These are phyloP conservation scores for Pseudomyrmex sp. DNA, from an alignment of 1,140 invertebrate species.

Conservation along the genomic window DNA sequence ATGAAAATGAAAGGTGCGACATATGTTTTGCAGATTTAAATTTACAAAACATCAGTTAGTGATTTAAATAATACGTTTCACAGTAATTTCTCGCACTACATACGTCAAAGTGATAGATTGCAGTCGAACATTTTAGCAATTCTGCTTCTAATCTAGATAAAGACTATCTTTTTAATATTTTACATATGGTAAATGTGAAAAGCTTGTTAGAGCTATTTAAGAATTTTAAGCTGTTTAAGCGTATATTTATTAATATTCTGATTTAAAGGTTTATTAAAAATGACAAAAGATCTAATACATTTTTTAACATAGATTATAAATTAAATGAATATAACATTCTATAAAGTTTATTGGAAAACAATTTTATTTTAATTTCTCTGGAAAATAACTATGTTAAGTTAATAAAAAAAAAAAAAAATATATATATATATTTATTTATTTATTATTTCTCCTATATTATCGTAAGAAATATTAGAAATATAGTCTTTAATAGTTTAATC, in stretches of 20 bases:
- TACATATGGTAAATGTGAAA: slow-evolving; percentile 20
- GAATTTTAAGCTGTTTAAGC: slow-evolving; percentile 55
- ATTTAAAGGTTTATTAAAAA: slow-evolving; percentile 28
- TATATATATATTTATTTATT: not conserved
- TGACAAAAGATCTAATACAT: slow-evolving; percentile 23
- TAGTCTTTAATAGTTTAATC: slow-evolving; percentile 39
- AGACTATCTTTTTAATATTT: slow-evolving; percentile 16
- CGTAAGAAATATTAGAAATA: not conserved
- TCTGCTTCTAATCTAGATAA: not conserved
- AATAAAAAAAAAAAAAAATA: slow-evolving; percentile 27
- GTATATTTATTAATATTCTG: slow-evolving; percentile 22
- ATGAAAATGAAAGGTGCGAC: slow-evolving; percentile 3
- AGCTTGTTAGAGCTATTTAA: slow-evolving; percentile 42
- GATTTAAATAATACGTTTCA: not conserved
- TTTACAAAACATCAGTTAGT: not conserved
- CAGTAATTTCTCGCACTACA: not conserved
- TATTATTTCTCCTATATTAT: slow-evolving; percentile 24
- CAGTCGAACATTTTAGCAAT: slow-evolving; percentile 2
- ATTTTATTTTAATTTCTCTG: not conserved
- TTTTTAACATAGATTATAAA: slow-evolving; percentile 28
- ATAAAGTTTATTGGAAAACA: slow-evolving; percentile 15
- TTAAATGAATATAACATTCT: slow-evolving; percentile 17
- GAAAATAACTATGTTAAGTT: slow-evolving; percentile 34
- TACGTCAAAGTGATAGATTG: not conserved
- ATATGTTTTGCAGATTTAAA: not conserved